A percentile compares a stretch with the other conserved stretches of the same genome.
Evolutionary conservation across 92 coral and sea anemone species (phyloP).

Genomic region (Plumapathes pennacea): DNA sequence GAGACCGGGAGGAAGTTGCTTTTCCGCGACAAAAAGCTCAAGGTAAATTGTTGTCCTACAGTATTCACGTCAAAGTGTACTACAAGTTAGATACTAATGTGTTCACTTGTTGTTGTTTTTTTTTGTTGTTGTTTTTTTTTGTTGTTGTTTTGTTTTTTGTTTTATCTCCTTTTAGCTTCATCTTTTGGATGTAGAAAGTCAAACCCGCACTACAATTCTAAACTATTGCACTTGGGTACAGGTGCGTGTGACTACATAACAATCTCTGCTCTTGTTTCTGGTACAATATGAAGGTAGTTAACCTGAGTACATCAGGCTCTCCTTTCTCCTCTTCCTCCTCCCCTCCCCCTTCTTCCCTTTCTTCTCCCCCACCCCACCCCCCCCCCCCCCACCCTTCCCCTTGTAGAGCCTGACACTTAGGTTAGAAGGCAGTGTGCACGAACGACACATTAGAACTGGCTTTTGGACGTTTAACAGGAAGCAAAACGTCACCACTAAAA

Average conservation of each 20-base stretch:
- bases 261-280: not conserved
- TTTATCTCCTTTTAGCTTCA: slow-evolving; percentile 62
- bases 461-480: too few species aligned
- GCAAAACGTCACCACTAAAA: too few species aligned
- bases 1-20: slow-evolving; percentile 93
- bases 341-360: not conserved
- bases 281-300: too few species aligned
- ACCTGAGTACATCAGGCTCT: too few species aligned
- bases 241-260: slow-evolving; percentile 21
- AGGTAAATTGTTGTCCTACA: slow-evolving; percentile 35
- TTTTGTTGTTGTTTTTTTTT: too few species aligned
- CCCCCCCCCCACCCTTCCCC: too few species aligned
- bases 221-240: slow-evolving; percentile 97
- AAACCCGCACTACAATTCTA: slow-evolving; percentile 86
- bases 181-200: slow-evolving; percentile 81
- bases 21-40: slow-evolving; percentile 92
- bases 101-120: too few species aligned
- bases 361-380: not conserved
- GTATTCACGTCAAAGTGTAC: not conserved
- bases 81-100: not conserved
- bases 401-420: too few species aligned
- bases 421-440: not conserved
- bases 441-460: not conserved
- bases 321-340: too few species aligned
- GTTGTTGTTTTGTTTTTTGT: not conserved